Evolutionary conservation across 2,113 vertebrate genomes (phyloP), one percentile per base, ranked within the genome.

Genomic region (Polypterus bichir): DNA sequence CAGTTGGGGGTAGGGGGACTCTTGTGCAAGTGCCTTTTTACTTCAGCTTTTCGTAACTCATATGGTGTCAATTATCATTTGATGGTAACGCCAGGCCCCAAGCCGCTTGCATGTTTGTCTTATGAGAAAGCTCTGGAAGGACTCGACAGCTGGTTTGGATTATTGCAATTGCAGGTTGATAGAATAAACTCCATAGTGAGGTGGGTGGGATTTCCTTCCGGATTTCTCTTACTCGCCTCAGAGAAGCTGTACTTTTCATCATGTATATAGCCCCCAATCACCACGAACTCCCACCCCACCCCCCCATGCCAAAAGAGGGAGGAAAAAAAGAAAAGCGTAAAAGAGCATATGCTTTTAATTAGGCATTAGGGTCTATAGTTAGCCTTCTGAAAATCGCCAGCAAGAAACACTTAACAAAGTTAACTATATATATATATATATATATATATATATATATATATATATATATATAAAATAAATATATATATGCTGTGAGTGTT

Each of bases 141-240:
- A 60, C 76, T 79, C 74, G 80, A 77, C 91, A 96, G 91, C 89
- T 94, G 93, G 81, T 84, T 89, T 80, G 75, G 83, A 93, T 96
- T 82, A 85, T 76, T 66, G 77, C 89, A 84, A 88, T 91, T 86
- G 90, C 91, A 91, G 91, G 91, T 96, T 90, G 91, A 89, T 90
- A 82, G 89, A 90, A 92, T 84, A 83, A 91, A 88, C 75, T 78
- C 84, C 70, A 84, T 84, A 86, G 73, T 79, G 86, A 88, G 88
- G 88, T 89, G 89, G 89, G 91, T 84, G 91, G 89, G 86, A 93
- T 92, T 92, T 92, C 91, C 91, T 93, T 92, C 92, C 88, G 90
- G 87, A 82, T 80, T 77, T 68, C 59, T 46, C 55, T 55, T 54
- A 3, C 59, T 44, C 64, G 59, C 71, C 76, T 78, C 81, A 71